Base-by-base conservation (phyloP, 2,797 vertebrate species). In the Pseudopleuronectes americanus region DNA sequence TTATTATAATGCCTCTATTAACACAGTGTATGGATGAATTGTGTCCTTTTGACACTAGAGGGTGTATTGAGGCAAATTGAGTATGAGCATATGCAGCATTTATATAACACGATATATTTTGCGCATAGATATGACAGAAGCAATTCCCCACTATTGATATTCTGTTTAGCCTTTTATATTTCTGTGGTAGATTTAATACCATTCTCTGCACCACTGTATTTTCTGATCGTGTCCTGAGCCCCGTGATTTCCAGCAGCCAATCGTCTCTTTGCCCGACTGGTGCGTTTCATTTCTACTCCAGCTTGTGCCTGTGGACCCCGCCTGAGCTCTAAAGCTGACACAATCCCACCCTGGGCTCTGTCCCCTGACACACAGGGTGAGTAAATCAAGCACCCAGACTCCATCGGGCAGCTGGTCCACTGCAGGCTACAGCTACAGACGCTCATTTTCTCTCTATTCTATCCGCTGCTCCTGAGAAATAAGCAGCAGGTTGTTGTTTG, bases 221-320 rank as follows among this genome's bases (percentile, higher is more conserved):
- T 56, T 36, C 9, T 16, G 22, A 10, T 66, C 45, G 47, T 60
- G 36, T 28, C 33, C 43, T 45, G 3, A 13, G 6, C 49, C 83
- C 24, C 75, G 76, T 91, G 84, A 75, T 72, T 57, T 33, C 14
- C 22, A 63, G 6, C 21, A 77, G 53, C 91, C 90, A 90, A 92
- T 92, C 80, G 56, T 1, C 10, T 26, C 41, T 53, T 64, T 67
- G 68, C 76, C 72, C 78, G 84, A 83, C 60, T 22, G 71, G 33
- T 80, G 78, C 53, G 84, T 76, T 93, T 53, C 82, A 60, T 92
- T 85, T 71, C 0, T 0, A 0, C 16, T 8, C 54, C 72, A 2
- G 0, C 1, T 0, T 1, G 48, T 76, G 8, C 77, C 76, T 1
- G 10, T 9, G 6, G 4, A 0, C 0, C 0, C 0, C n/a, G 1